Percentiles rank a stretch among this genome's conserved stretches.
Conservation (phyloP, 1,140 invertebrate species). For the Pogonomyrmex barbatus region DNA sequence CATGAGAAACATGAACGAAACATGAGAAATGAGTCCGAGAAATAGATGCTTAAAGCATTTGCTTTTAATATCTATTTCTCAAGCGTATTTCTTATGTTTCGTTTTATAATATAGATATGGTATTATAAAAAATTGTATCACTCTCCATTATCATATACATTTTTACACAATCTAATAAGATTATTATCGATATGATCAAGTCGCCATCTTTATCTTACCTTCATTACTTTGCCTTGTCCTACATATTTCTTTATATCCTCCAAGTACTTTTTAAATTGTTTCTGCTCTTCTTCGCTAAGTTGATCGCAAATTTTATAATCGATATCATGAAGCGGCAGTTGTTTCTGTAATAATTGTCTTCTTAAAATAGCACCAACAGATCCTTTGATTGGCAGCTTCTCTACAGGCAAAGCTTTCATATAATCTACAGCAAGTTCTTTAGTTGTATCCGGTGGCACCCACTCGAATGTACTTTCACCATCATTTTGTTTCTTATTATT, state of each 20-base stretch:
- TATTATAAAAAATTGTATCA: too few relatives aligned
- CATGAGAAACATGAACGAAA: background rate
- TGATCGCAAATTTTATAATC: constrained; percentile 88
- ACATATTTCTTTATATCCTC: constrained; percentile 87
- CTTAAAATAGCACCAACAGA: constrained; percentile 90
- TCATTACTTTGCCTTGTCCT: constrained; percentile 86
- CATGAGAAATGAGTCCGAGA: background rate
- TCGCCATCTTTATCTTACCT: constrained; percentile 72
- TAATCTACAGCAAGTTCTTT: constrained; percentile 89
- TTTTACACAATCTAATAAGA: background rate
- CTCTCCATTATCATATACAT: too few relatives aligned
- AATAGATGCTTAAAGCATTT: background rate
- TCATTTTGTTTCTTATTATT: constrained; percentile 48
- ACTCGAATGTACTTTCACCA: constrained; percentile 84
- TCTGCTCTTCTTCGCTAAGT: constrained; percentile 88
- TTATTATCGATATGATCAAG: constrained; percentile 45
- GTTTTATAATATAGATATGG: too few relatives aligned
- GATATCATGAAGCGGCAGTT: constrained; percentile 93
- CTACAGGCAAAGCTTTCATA: constrained; percentile 90
- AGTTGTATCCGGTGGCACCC: constrained; percentile 86
- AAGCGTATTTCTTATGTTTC: too few relatives aligned
- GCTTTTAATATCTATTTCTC: background rate
- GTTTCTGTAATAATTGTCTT: constrained; percentile 92
- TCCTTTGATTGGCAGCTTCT: constrained; percentile 91
- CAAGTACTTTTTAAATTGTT: constrained; percentile 86